Base-by-base conservation (phyloP, 1,140 invertebrate genomes). In the Lutraria rhynchaena region DNA sequence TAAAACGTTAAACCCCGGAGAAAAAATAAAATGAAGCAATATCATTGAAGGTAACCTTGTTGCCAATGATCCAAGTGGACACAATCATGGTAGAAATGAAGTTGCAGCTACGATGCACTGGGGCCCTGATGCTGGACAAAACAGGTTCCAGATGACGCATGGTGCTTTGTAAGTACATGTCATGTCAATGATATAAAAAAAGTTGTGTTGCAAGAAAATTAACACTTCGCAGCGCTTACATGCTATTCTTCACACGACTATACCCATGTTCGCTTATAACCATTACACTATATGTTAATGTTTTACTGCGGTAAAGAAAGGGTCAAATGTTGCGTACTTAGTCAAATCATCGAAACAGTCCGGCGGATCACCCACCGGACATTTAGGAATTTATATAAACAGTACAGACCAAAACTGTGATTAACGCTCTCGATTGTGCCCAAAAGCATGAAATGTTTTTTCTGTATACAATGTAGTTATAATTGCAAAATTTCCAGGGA, bases 81-180 rank as follows among this genome's bases (percentile, higher is more conserved):
- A 53, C 22, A 46, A 83, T n/a, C 73, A 82, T 35, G 83, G 85
- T 37, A 76, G 82, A 4, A 71, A 51, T 11, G 69, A 74, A 31
- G 78, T 88, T 9, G 73, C 51, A 24, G 77, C 85, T 27, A 86
- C 87, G 11, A 60, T 88, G 19, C 87, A 88, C 82, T 88, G 87
- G 87, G 87, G 87, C 19, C 80, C 87, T 29, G 55, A 74, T 29
- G 17, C 67, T 0, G 63, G 65, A n/a, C 61, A 84, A 44, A 85
- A 88, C 80, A 71, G 67, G 31, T 86, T 51, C 27, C 11, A 15
- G 0, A n/a, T 67, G 24, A 87, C 86, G 94, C 85, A 76, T 49
- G 67, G 58, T 11, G 57, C 27, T 24, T 74, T 51, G 85, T 85
- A 73, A 61, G 74, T 35, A 19, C 37, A 15, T 31, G 19, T n/a